phyloP scores from a whole-genome alignment of 2,113 vertebrate species.

The Cnemophilus loriae region DNA sequence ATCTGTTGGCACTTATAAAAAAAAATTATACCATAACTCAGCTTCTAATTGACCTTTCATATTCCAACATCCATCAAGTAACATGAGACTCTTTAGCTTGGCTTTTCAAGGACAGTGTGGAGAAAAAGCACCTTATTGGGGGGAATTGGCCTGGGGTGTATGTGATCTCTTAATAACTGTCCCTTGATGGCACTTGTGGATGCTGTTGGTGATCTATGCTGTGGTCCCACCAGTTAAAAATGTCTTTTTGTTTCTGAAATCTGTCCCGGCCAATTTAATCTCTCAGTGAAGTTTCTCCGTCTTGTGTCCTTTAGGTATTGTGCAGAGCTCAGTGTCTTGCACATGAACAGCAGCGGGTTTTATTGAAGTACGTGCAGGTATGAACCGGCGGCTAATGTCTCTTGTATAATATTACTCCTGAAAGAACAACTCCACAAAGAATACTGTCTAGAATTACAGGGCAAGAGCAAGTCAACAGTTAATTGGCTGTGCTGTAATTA shows the following conservation, averaged over 20 bases:
- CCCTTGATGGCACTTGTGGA: not conserved
- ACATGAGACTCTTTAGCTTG: not conserved
- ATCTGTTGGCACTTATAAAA: conserved; percentile 8
- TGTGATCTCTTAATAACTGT: not conserved
- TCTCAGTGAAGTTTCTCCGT: not conserved
- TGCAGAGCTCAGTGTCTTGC: not conserved
- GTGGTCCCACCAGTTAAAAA: not conserved
- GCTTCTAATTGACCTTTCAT: conserved; percentile 33
- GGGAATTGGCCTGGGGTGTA: not conserved
- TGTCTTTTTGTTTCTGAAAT: not conserved
- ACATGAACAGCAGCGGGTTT: not conserved
- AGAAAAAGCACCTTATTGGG: not conserved
- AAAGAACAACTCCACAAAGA: conserved; percentile 51
- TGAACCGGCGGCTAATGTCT: not conserved
- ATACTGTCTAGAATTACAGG: conserved; percentile 45
- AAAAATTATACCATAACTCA: not conserved
- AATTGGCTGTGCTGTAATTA: conserved; percentile 61
- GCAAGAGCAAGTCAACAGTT: conserved; percentile 59
- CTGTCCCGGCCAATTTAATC: not conserved
- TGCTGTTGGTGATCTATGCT: not conserved
- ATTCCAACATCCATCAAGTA: not conserved
- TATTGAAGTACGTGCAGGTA: conserved; percentile 2
- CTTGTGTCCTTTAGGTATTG: not conserved
- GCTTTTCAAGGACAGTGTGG: not conserved
- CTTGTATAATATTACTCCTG: conserved; percentile 16